phyloP scores from a whole-genome alignment of 2,113 vertebrate genomes.

The Pelmatolapia mariae region DNA sequence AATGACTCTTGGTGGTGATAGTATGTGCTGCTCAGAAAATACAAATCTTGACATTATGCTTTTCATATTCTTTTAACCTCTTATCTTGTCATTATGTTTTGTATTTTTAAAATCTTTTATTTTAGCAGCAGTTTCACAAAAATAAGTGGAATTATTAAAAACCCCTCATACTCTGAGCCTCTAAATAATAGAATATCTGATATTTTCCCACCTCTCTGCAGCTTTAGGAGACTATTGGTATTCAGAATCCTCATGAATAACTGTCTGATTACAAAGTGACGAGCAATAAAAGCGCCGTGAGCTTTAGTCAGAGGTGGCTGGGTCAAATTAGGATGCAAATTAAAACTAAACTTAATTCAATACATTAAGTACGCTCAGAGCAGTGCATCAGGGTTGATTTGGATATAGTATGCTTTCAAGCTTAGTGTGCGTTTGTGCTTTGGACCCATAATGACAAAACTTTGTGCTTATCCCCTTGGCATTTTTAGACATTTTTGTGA shows the following conservation, averaged over 20 bases:
- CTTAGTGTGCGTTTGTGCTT: neutral
- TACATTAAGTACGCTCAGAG: slow-evolving; percentile 16
- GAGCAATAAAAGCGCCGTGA: neutral
- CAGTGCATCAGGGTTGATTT: slow-evolving; percentile 3
- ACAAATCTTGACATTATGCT: neutral
- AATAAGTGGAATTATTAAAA: neutral
- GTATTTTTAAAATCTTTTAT: neutral
- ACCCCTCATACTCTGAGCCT: neutral
- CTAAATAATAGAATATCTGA: neutral
- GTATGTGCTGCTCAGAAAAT: neutral
- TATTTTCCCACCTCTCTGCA: neutral
- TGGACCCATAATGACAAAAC: neutral
- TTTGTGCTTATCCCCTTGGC: neutral
- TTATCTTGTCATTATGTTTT: neutral
- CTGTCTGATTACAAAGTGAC: slow-evolving; percentile 18
- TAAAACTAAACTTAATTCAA: slow-evolving; percentile 32
- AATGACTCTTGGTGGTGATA: neutral
- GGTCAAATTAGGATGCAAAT: slow-evolving; percentile 50
- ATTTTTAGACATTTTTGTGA: neutral
- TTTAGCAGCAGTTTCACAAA: neutral
- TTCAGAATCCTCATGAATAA: slow-evolving; percentile 11
- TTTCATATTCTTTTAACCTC: neutral
- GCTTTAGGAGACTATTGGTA: neutral
- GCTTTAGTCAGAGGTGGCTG: slow-evolving; percentile 3
- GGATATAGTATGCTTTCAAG: neutral